phyloP scores from a whole-genome alignment of 2,888 invertebrate genomes.

The Tetragonula carbonaria region DNA sequence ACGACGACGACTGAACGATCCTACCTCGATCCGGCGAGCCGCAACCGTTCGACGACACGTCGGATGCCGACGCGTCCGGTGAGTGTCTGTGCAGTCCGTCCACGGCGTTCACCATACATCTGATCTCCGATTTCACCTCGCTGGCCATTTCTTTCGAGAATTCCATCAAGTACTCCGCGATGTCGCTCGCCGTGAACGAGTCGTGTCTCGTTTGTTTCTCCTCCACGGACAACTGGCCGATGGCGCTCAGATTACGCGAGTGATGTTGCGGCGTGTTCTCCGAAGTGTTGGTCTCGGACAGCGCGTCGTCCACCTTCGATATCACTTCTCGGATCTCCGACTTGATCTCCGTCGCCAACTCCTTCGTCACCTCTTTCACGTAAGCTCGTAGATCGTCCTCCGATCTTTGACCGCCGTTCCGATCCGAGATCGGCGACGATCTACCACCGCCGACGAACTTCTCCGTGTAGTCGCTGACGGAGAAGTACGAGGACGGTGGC shows the following conservation, averaged over 20 bases:
- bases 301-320: constrained; percentile 91
- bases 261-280: constrained; percentile 84
- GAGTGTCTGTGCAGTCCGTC: constrained; percentile 86
- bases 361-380: constrained; percentile 91
- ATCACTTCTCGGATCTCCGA: constrained; percentile 93
- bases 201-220: constrained; percentile 85
- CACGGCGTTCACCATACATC: constrained; percentile 86
- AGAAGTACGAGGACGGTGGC: constrained; percentile 74
- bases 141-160: constrained; percentile 92
- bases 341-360: constrained; percentile 92
- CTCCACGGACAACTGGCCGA: constrained; percentile 59
- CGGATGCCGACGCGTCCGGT: constrained; percentile 75
- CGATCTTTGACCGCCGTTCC: constrained; percentile 76
- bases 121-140: constrained; percentile 91
- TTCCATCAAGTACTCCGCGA: constrained; percentile 91
- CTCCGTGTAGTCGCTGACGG: constrained; percentile 68
- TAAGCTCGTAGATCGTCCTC: constrained; percentile 90
- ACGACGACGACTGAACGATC: constrained; percentile 42
- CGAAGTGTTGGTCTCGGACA: constrained; percentile 88
- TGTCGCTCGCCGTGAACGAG: constrained; percentile 90
- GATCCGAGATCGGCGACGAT: constrained; percentile 77
- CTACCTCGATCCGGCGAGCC: constrained; percentile 80
- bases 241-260: constrained; percentile 63
- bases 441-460: constrained; percentile 74
- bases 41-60: constrained; percentile 79